phyloP scores from a whole-genome alignment of 2,888 invertebrate species.

The Meiosimyza decipiens region DNA sequence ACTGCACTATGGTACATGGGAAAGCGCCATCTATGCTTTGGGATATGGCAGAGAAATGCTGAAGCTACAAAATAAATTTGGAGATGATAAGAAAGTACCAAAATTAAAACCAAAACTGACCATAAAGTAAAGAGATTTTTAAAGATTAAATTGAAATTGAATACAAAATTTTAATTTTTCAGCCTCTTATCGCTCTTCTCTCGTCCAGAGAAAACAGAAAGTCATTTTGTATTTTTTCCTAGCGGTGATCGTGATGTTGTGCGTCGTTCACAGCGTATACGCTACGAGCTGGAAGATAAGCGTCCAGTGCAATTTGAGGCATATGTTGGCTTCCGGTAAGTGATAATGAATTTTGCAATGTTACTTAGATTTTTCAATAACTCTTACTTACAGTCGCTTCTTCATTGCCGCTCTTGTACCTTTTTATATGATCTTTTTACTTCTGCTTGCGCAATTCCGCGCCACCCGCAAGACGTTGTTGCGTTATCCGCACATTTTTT shows the following conservation, averaged over 20 bases:
- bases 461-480: conserved; percentile 73
- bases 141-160: not conserved
- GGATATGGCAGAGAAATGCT: conserved; percentile 36
- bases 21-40: conserved; percentile 39
- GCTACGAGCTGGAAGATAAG: conserved; percentile 72
- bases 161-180: not conserved
- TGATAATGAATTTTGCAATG: not conserved
- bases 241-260: conserved; percentile 83
- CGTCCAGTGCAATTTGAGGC: conserved; percentile 81
- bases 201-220: not conserved
- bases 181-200: not conserved
- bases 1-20: conserved; percentile 44
- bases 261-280: conserved; percentile 78
- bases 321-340: conserved; percentile 71
- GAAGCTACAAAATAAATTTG: conserved; percentile 34
- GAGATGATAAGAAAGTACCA: conserved; percentile 29
- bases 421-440: conserved; percentile 67
- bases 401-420: conserved; percentile 68
- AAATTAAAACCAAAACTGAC: conserved; percentile 36
- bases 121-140: conserved; percentile 32
- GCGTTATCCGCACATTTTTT: conserved; percentile 76
- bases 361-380: not conserved
- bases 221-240: conserved; percentile 73
- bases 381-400: conserved; percentile 16
- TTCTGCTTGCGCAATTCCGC: conserved; percentile 72